A percentile compares a stretch with the other conserved stretches of the same genome.
phyloP scores from a whole-genome alignment of 2,888 invertebrate genomes.

The Agrochola lota region DNA sequence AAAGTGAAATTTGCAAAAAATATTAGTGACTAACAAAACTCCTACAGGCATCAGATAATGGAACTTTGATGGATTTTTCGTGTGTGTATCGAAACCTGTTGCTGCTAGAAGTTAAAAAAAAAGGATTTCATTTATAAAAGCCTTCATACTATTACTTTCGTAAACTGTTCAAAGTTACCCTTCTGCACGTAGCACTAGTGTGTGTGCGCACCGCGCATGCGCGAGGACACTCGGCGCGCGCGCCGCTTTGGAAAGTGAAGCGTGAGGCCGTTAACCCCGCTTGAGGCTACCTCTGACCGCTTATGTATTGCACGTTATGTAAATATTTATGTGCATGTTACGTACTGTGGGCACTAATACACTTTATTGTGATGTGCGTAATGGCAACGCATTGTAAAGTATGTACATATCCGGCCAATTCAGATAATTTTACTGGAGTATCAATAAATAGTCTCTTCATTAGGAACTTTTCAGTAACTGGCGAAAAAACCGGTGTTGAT shows the following conservation, averaged over 20 bases:
- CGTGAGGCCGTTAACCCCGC: constrained; percentile 29
- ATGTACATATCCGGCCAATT: constrained; percentile 8
- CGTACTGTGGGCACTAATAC: not conserved
- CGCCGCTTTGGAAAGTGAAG: constrained; percentile 60
- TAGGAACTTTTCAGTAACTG: not conserved
- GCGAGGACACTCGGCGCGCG: constrained; percentile 31
- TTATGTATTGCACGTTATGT: constrained; percentile 36
- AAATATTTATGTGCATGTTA: constrained; percentile 26
- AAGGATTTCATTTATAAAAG: not conserved
- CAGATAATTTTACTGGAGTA: not conserved
- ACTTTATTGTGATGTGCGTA: not conserved
- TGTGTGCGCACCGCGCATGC: not conserved
- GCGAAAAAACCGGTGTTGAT: not conserved
- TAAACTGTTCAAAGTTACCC: not conserved
- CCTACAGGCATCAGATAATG: too few relatives aligned
- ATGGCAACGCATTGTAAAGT: not conserved
- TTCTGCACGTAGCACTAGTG: not conserved
- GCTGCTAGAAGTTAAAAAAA: not conserved
- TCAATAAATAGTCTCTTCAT: too few relatives aligned
- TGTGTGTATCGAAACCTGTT: too few relatives aligned
- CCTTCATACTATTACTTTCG: too few relatives aligned
- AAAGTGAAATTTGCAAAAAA: not conserved
- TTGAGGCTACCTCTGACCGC: constrained; percentile 50
- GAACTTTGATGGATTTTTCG: not conserved
- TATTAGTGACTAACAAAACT: not conserved